Evolutionary conservation across 2,888 invertebrate species (phyloP), one percentile per base, ranked within the genome.

Genomic region (Eugnorisma glareosa): DNA sequence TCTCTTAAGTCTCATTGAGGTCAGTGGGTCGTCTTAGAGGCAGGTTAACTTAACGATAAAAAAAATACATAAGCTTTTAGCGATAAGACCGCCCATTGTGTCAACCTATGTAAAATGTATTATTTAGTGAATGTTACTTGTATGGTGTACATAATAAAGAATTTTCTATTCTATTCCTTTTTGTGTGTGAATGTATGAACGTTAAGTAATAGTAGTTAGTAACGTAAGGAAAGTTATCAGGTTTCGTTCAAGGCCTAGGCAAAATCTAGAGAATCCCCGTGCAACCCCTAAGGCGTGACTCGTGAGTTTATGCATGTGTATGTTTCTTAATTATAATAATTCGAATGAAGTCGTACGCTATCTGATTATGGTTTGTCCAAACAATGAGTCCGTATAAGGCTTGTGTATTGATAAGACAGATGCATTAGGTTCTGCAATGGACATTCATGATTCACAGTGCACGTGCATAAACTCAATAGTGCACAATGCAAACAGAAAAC

Each of bases 311-410:
- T 59, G 21, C 11, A 35, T 35, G 35, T 35, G 31, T 35, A 35
- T 35, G 21, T 35, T 35, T 35, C 35, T 35, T 35, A 24, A 21
- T 35, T 24, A 37, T 37, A 37, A 31, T 1, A 59, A 59, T 24
- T 54, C 31, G 2, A 67, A 57, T 21, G 35, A 64, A 63, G 45
- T 48, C 54, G n/a, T 54, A 61, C 37, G 18, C 15, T 28, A 57
- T 43, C 35, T 35, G 21, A 67, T n/a, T 43, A 40, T 40, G 45
- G 24, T 37, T 54, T n/a, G 40, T 48, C 15, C n/a, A 80, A 84
- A 84, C 81, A 81, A 67, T 57, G 61, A 61, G 35, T 43, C 35
- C 37, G 31, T 48, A 54, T n/a, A 72, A 57, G 81, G 81, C 54
- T 21, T 54, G 45, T 13, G 18, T 48, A 63, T 79, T 48, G n/a